phyloP scores from a whole-genome alignment of 2,797 vertebrate genomes.

The Anguilla pacifica region DNA sequence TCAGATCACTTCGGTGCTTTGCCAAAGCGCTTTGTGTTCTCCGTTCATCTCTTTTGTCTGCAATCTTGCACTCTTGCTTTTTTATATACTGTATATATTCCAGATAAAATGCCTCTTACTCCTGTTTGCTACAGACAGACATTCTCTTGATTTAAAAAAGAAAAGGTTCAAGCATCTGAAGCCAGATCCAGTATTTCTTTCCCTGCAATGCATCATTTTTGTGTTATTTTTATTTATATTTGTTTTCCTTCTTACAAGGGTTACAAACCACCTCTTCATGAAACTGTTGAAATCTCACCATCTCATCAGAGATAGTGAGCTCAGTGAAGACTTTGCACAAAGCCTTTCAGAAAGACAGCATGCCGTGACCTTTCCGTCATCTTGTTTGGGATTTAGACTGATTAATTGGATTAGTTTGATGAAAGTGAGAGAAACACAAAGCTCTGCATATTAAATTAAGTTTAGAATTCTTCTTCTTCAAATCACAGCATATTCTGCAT shows the following conservation, averaged over 20 bases:
- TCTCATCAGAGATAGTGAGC: constrained; percentile 36
- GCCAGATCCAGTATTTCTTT: constrained; percentile 34
- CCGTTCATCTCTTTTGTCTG: neutral
- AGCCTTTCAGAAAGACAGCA: constrained; percentile 37
- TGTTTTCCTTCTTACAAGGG: constrained; percentile 30
- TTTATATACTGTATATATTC: too few species aligned
- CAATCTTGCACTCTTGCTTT: too few species aligned
- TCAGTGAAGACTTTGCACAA: constrained; percentile 39
- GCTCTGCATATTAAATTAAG: constrained; percentile 39
- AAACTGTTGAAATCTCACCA: constrained; percentile 39
- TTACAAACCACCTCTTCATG: constrained; percentile 37
- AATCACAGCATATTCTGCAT: constrained; percentile 11
- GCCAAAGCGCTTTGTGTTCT: constrained; percentile 14
- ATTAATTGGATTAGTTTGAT: constrained; percentile 52
- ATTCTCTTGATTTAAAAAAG: constrained; percentile 36
- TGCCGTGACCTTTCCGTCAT: constrained; percentile 50
- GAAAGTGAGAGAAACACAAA: constrained; percentile 49
- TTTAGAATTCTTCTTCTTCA: constrained; percentile 34
- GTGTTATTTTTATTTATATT: constrained; percentile 34
- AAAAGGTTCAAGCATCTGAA: constrained; percentile 43
- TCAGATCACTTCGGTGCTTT: neutral
- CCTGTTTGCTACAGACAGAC: constrained; percentile 33
- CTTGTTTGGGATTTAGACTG: constrained; percentile 47
- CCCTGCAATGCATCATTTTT: constrained; percentile 31
- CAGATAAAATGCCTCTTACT: constrained; percentile 49